A percentile compares a stretch with the other conserved stretches of the same genome.
Evolutionary conservation across 2,113 vertebrate species (phyloP).

Genomic region (Capreolus pygargus): DNA sequence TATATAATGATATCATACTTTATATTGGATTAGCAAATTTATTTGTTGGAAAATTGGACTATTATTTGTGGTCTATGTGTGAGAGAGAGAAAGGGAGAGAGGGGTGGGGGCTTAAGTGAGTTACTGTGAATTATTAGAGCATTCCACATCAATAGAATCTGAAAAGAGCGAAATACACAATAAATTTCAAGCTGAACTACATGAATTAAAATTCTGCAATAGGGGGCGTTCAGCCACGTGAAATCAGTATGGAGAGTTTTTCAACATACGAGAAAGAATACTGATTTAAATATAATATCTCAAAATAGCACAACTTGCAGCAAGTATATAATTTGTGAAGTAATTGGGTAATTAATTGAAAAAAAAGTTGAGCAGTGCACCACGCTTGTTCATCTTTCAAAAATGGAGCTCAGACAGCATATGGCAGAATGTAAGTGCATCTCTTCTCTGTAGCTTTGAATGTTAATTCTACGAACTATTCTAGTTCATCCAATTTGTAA

Average conservation of each 20-base stretch:
- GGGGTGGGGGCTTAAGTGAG: not conserved
- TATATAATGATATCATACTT: not conserved
- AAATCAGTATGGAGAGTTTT: slow-evolving; percentile 27
- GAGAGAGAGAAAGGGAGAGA: not conserved
- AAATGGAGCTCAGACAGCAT: slow-evolving; percentile 31
- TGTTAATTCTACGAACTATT: slow-evolving; percentile 58
- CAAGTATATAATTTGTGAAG: slow-evolving; percentile 59
- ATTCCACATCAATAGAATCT: not conserved
- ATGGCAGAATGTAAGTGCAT: slow-evolving; percentile 49
- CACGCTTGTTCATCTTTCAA: slow-evolving; percentile 51
- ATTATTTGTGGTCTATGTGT: not conserved
- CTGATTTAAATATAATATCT: slow-evolving; percentile 40
- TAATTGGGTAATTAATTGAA: slow-evolving; percentile 65
- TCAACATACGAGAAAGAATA: slow-evolving; percentile 30
- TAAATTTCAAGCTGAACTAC: not conserved
- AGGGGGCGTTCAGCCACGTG: not conserved
- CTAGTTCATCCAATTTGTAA: slow-evolving; percentile 36
- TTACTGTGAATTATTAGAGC: not conserved
- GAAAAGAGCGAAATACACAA: not conserved
- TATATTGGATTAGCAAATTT: not conserved
- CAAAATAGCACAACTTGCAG: slow-evolving; percentile 48
- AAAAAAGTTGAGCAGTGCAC: slow-evolving; percentile 42
- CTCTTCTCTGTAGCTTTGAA: slow-evolving; percentile 25
- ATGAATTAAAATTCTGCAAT: slow-evolving; percentile 42
- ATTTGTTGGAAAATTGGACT: slow-evolving; percentile 1